Base-by-base conservation (phyloP, 2,888 invertebrate species). In the Lysandra bellargus region DNA sequence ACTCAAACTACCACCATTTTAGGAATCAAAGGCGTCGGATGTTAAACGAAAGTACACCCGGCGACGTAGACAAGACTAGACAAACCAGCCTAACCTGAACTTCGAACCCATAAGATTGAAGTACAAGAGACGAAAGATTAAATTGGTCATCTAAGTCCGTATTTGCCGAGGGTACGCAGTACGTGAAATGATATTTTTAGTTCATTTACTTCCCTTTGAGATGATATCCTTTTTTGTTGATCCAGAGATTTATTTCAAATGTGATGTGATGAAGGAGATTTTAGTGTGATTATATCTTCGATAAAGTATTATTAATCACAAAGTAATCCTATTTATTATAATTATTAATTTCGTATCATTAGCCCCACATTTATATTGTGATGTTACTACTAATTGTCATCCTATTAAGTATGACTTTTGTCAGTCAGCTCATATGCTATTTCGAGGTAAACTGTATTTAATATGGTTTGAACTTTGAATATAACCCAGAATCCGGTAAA, bases 1-100 rank as follows among this genome's bases (percentile, higher is more conserved):
- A 91, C 89, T 93, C 92, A 92, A 92, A 91, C 85, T 84, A 85
- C 83, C 86, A 83, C 80, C 78, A 61, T 82, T 81, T 75, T 69
- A 37, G 64, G 79, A 75, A 75, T 79, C 44, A 75, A 79, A 79
- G 44, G 74, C 61, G 79, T 79, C 75, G 79, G 79, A 79, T 75
- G 79, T 79, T 57, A 57, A 61, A 60, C 69, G 69, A 78, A 69
- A 37, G 37, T 33, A 69, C 69, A 69, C 69, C 17, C 69, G 69
- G 33, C 69, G 69, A 69, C 33, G 17, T 17, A 69, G 69, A 69
- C 33, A 37, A 37, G 17, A 17, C 14, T 69, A 69, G 33, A 69
- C 9, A 69, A 37, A 33, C 69, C 69, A 69, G 33, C 33, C 37
- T 69, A 69, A 69, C 14, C 7, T 69, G 69, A 69, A 14, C 69